Evolutionary conservation across 2,888 invertebrate genomes (phyloP).

Genomic region (Hypselothyrea guttata): DNA sequence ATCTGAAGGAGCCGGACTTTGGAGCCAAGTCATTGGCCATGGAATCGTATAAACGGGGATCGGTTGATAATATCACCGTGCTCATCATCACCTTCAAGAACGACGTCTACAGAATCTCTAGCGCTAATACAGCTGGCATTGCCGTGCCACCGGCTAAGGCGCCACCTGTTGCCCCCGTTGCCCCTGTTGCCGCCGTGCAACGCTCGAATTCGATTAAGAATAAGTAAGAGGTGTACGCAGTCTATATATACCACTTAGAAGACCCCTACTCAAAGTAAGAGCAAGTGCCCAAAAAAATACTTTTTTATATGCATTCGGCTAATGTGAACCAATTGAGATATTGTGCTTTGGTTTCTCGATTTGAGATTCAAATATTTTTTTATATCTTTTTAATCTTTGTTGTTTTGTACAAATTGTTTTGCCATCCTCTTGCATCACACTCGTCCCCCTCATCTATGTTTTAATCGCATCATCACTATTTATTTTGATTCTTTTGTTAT

Average conservation of each 20-base stretch:
- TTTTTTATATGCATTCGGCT: constrained; percentile 6
- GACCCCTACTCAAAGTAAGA: constrained; percentile 10
- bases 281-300: constrained; percentile 64
- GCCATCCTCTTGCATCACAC: constrained; percentile 11
- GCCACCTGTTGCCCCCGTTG: constrained; percentile 27
- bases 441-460: constrained; percentile 14
- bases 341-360: constrained; percentile 20
- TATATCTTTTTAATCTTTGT: too few species aligned
- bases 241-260: too few species aligned
- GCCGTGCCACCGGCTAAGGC: constrained; percentile 39
- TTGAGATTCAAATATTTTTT: constrained; percentile 27
- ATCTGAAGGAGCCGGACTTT: constrained; percentile 92
- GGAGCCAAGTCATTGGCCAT: constrained; percentile 95
- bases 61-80: constrained; percentile 97
- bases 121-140: constrained; percentile 25
- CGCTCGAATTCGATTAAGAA: constrained; percentile 66
- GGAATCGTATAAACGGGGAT: constrained; percentile 95
- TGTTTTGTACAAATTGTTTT: constrained; percentile 59
- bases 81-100: constrained; percentile 92
- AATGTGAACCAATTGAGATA: not conserved
- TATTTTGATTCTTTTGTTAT: constrained; percentile 72
- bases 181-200: constrained; percentile 42
- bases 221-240: constrained; percentile 40
- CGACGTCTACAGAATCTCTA: constrained; percentile 75
- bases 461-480: constrained; percentile 54